Conservation (phyloP, 2,888 invertebrate genomes). For the Caenorhabditis sp. region DNA sequence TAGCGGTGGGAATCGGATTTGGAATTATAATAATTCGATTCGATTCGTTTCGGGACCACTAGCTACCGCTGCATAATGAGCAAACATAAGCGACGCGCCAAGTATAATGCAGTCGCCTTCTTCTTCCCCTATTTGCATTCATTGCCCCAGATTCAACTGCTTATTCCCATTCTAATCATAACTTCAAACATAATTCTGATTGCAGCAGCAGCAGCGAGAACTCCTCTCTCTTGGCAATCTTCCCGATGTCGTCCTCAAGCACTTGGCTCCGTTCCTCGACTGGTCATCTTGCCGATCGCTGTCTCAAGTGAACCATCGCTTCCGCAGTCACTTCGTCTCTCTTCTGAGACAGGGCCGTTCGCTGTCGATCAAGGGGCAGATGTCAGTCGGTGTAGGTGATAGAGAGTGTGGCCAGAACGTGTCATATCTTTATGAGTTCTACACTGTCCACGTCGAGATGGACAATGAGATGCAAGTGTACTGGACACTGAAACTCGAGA, state of each 20-base stretch:
- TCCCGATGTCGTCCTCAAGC: constrained; percentile 37
- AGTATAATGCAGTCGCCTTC: neutral
- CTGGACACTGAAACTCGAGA: constrained; percentile 33
- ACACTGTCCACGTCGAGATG: constrained; percentile 38
- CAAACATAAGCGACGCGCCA: constrained; percentile 19
- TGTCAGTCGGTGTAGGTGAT: constrained; percentile 48
- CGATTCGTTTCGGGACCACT: constrained; percentile 1
- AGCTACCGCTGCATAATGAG: neutral
- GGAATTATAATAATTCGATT: constrained; percentile 3
- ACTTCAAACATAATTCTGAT: neutral
- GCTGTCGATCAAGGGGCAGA: constrained; percentile 45
- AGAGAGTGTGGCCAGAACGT: constrained; percentile 9
- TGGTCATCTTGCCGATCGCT: constrained; percentile 40
- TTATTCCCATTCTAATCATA: neutral
- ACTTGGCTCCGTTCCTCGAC: constrained; percentile 22
- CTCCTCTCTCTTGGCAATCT: neutral
- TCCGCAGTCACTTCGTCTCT: constrained; percentile 3
- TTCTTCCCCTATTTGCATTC: constrained; percentile 1
- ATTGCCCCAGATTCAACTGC: too few relatives aligned
- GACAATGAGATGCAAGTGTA: constrained; percentile 25
- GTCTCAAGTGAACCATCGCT: constrained; percentile 32
- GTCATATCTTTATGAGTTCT: constrained; percentile 58
- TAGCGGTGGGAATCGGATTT: too few relatives aligned
- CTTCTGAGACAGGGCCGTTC: constrained; percentile 1
- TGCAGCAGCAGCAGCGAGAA: neutral